Evolutionary conservation across 2,888 invertebrate genomes (phyloP), one percentile per base, ranked within the genome.

Genomic region (Urechis unicinctus): DNA sequence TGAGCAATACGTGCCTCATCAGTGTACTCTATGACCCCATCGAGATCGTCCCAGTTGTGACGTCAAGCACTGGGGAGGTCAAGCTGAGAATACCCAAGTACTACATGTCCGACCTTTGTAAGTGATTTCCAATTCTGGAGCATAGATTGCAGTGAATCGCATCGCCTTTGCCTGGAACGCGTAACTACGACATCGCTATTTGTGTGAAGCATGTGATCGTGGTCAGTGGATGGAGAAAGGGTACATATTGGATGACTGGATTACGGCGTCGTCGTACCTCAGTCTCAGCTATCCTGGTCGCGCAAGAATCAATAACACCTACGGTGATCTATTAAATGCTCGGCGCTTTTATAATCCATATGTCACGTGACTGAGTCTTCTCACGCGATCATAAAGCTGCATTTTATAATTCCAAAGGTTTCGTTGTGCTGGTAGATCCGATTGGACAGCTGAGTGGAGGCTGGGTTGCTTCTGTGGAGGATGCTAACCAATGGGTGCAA

Each of bases 1-100:
- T 71, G 4, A 67, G 65, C 50, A 72, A 69, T 62, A 68, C 68
- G 1, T 72, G 72, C 52, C 63, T 72, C 6, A 47, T 71, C 24
- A 64, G 63, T 48, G 67, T 66, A 9, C 56, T 65, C 25, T 68
- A 58, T 47, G 63, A 66, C 36, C 44, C 57, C 22, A 67, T 69
- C 6, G 54, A 46, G 0, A 65, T 64, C 46, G 46, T 59, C 26
- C 55, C 68, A n/a, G 44, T 44, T 5, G 64, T 70, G 3, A 57
- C 69, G 57, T 50, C 55, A 3, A 46, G 59, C 3, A 67, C 65
- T 2, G 70, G 70, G 22, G 65, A 63, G 17, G 52, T 72, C 36
- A 56, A 46, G 5, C 58, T 66, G 6, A 55, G 65, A 28, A 55
- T 70, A 22, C 72, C 72, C 1, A 64, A 63, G 44, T 70, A 72